Conservation (phyloP, 92 coral and sea anemone species). For the Chrysogorgia sp. region DNA sequence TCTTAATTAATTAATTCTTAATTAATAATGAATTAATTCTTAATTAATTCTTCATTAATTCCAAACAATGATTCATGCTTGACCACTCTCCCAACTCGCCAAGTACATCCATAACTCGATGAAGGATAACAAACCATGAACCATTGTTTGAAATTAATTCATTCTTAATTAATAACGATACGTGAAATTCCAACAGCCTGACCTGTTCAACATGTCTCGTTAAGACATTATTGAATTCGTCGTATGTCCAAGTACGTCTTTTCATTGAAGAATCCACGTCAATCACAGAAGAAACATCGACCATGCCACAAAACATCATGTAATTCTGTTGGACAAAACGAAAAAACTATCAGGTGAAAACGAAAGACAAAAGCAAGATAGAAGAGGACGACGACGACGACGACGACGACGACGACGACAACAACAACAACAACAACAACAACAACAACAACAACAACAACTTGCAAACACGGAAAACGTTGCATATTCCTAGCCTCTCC, state of each 20-base stretch:
- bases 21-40: too few relatives aligned
- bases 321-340: conserved; percentile 56
- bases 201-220: conserved; percentile 90
- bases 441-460: too few relatives aligned
- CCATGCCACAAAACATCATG: conserved; percentile 77
- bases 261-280: conserved; percentile 82
- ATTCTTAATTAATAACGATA: background rate
- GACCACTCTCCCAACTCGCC: too few relatives aligned
- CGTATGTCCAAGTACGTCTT: conserved; percentile 83
- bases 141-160: background rate
- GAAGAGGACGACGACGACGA: background rate
- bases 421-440: too few relatives aligned
- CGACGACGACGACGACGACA: too few relatives aligned
- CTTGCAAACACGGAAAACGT: too few relatives aligned
- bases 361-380: background rate
- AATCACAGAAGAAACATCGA: conserved; percentile 72
- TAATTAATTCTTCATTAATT: too few relatives aligned
- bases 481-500: too few relatives aligned
- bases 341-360: background rate
- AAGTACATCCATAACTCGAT: too few relatives aligned
- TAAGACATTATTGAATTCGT: conserved; percentile 78
- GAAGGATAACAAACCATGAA: background rate
- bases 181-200: background rate
- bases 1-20: too few relatives aligned
- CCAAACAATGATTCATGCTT: too few relatives aligned